Base-by-base conservation (phyloP, 2,797 vertebrate species). In the Galagoides demidoff region DNA sequence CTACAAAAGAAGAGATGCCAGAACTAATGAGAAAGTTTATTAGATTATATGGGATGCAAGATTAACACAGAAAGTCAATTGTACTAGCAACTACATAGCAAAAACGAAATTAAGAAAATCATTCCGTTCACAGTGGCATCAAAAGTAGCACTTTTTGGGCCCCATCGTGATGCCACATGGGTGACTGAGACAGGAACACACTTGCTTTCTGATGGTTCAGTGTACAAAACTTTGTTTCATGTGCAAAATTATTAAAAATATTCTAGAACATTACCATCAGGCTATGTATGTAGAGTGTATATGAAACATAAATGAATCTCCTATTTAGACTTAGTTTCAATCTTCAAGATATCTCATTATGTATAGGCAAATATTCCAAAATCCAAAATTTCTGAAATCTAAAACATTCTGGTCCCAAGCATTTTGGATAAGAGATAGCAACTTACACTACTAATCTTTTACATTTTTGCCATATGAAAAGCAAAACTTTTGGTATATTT, bases 391-490 rank as follows among this genome's bases (percentile, higher is more conserved):
- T 78, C n/a, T 79, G 77, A 78, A 57, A 57, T 78, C 31, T 57
- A 22, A 57, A 37, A 25, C 52, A 14, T 7, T 78, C n/a, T 37
- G n/a, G 52, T 79, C n/a, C 52, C 0, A 79, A 37, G 31, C 77
- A 37, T 79, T 79, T 79, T 55, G n/a, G 76, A 25, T 57, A 37
- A 79, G 77, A 7, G 22, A 25, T 79, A 57, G 22, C 12, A 55
- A 23, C 77, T 13, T 79, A 27, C 57, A 29, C 39, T 86, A 12
- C 66, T 84, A 78, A 78, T 92, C 25, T 89, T 81, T 87, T 43
- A 55, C 34, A 59, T 37, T 92, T 90, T 86, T 77, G n/a, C 25
- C 29, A 81, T 87, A 49, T 61, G 31, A 93, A 83, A 94, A 64
- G 9, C 4, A 76, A 81, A 94, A 39, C n/a, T 11, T 79, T 34